These are phyloP conservation scores for Dolichomitus sp. DNA, from an alignment of 2,888 invertebrate genomes.

Conservation along the genomic window DNA sequence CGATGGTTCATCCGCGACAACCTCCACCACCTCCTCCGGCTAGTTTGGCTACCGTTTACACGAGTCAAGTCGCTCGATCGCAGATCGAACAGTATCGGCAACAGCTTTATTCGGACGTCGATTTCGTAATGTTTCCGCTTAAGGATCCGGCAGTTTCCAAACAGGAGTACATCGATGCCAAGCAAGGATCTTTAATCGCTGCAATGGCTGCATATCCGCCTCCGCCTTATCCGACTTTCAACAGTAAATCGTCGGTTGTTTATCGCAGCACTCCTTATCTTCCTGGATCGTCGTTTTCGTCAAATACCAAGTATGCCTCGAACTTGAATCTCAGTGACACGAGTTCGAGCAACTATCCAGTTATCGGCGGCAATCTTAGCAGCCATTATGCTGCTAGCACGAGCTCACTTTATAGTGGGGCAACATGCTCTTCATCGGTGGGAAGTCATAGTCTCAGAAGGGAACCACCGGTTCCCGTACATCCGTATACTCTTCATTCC, in stretches of 20 bases:
- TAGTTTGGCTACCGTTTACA: slow-evolving; percentile 91
- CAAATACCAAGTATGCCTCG: slow-evolving; percentile 90
- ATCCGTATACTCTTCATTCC: slow-evolving; percentile 78
- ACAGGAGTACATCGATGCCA: slow-evolving; percentile 96
- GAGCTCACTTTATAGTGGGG: slow-evolving; percentile 86
- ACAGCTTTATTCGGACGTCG: slow-evolving; percentile 96
- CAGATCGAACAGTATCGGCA: slow-evolving; percentile 96
- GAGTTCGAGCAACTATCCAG: slow-evolving; percentile 77
- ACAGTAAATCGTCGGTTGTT: slow-evolving; percentile 90
- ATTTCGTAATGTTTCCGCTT: slow-evolving; percentile 96
- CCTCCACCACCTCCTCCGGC: slow-evolving; percentile 86
- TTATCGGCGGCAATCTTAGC: slow-evolving; percentile 78
- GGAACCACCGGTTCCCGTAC: slow-evolving; percentile 82
- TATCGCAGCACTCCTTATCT: slow-evolving; percentile 95
- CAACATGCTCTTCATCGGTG: slow-evolving; percentile 85
- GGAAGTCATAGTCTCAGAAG: slow-evolving; percentile 85
- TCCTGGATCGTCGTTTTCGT: slow-evolving; percentile 89
- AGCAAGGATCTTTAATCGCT: slow-evolving; percentile 92
- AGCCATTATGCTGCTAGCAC: slow-evolving; percentile 85
- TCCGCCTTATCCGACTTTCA: slow-evolving; percentile 86
- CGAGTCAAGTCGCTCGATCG: slow-evolving; percentile 90
- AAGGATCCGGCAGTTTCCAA: slow-evolving; percentile 96
- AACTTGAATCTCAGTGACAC: slow-evolving; percentile 90
- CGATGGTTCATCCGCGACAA: slow-evolving; percentile 82
- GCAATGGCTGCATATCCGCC: slow-evolving; percentile 88